Percentiles rank a stretch among this genome's conserved stretches.
phyloP scores from a whole-genome alignment of 1,140 invertebrate genomes.

The Stenopsyche tienmushanensis region DNA sequence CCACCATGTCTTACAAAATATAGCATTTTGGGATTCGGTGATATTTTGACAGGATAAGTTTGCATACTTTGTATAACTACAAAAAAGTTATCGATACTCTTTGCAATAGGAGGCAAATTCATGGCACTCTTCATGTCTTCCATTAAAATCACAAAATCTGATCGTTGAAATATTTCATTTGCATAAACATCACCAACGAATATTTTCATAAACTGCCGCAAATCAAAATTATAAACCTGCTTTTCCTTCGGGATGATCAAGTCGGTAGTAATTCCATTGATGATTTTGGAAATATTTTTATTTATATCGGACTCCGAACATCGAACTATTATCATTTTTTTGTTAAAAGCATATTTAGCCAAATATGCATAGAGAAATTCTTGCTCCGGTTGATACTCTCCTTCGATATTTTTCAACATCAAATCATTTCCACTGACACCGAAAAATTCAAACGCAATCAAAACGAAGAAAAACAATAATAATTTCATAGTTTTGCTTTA shows the following conservation, averaged over 20 bases:
- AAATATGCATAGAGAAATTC: neutral
- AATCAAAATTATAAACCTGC: neutral
- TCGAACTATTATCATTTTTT: neutral
- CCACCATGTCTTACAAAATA: no score
- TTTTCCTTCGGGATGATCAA: neutral
- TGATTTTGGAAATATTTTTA: neutral
- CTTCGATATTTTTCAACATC: neutral
- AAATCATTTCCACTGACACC: neutral
- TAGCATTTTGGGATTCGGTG: neutral
- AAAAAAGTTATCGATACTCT: neutral
- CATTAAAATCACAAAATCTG: neutral
- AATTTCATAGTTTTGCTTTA: no score
- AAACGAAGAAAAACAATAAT: no score
- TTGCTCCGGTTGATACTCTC: neutral
- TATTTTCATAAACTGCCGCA: neutral
- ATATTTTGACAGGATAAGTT: neutral
- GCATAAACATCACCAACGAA: neutral
- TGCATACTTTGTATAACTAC: neutral
- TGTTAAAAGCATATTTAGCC: neutral
- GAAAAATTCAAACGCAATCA: no score
- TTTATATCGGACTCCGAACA: neutral
- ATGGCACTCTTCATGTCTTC: neutral
- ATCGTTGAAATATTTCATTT: neutral
- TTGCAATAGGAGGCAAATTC: neutral
- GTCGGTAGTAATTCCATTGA: neutral